Conservation (phyloP, 2,888 invertebrate genomes). For the Drosophila bunnanda region DNA sequence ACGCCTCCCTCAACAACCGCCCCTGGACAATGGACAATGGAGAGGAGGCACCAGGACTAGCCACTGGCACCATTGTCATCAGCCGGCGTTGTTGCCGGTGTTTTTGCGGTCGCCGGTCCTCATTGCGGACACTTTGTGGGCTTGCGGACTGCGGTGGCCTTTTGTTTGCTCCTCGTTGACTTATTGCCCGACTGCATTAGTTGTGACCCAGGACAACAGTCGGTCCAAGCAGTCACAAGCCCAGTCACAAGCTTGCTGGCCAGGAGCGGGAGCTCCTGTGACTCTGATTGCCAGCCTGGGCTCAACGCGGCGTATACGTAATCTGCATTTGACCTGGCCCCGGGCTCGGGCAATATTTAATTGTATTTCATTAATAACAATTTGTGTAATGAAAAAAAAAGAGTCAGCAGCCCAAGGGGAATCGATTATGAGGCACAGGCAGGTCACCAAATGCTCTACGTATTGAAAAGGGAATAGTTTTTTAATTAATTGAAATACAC, state of each 20-base stretch:
- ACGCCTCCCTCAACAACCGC: conserved; percentile 7
- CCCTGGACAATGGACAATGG: conserved; percentile 5
- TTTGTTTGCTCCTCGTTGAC: conserved; percentile 73
- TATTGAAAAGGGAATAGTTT: conserved; percentile 1
- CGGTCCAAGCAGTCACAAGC: conserved; percentile 6
- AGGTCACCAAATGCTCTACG: conserved; percentile 21
- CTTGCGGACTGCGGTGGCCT: conserved; percentile 65
- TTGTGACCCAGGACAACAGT: conserved; percentile 56
- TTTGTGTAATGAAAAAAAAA: conserved; percentile 53
- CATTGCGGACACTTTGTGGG: conserved; percentile 72
- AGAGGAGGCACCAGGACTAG: too few relatives aligned
- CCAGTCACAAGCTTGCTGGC: conserved; percentile 8
- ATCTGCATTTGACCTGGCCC: conserved; percentile 57
- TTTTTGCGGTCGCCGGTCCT: conserved; percentile 52
- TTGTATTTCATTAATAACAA: conserved; percentile 79
- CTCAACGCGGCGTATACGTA: conserved; percentile 69
- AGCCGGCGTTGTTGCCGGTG: conserved; percentile 35
- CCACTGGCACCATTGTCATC: conserved; percentile 5
- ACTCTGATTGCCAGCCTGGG: conserved; percentile 62
- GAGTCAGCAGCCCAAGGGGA: not conserved
- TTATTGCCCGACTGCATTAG: conserved; percentile 75
- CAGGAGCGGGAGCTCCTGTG: conserved; percentile 11
- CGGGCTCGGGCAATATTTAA: conserved; percentile 66
- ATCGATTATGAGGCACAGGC: conserved; percentile 17
- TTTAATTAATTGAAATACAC: not conserved